A percentile compares a stretch with the other conserved stretches of the same genome.
Evolutionary conservation across 2,888 invertebrate genomes (phyloP).

Genomic region (Ornithoptera alexandrae): DNA sequence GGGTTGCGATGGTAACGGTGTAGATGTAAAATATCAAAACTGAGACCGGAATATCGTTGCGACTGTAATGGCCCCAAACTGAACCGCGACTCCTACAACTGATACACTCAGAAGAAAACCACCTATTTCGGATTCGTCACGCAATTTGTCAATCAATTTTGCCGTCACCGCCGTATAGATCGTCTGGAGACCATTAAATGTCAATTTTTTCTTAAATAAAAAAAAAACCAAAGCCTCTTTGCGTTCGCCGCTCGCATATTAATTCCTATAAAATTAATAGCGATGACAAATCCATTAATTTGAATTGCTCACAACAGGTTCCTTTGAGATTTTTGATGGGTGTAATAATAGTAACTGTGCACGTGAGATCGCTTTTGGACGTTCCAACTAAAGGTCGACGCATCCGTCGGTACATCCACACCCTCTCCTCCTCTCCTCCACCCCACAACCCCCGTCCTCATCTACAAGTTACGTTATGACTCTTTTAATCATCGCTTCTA

Average conservation of each 20-base stretch:
- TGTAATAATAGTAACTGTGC: conserved; percentile 27
- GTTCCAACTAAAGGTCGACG: conserved; percentile 22
- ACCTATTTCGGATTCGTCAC: conserved; percentile 78
- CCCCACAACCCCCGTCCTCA: too few relatives aligned
- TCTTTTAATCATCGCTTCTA: conserved; percentile 26
- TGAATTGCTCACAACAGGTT: conserved; percentile 63
- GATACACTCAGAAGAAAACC: conserved; percentile 75
- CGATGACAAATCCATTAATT: conserved; percentile 79
- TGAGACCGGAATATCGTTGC: not conserved
- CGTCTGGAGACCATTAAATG: conserved; percentile 70
- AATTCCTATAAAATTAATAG: conserved; percentile 78
- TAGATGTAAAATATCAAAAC: too few relatives aligned
- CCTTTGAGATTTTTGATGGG: conserved; percentile 26
- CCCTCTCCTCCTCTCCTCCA: too few relatives aligned
- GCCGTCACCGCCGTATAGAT: conserved; percentile 68
- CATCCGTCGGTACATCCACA: conserved; percentile 7
- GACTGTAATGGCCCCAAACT: conserved; percentile 46
- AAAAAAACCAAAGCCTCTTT: conserved; percentile 50
- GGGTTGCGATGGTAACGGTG: too few relatives aligned
- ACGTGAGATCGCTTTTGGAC: conserved; percentile 25
- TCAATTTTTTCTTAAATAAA: conserved; percentile 68
- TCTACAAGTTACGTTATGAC: conserved; percentile 15
- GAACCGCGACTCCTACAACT: conserved; percentile 62
- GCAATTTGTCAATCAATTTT: conserved; percentile 78
- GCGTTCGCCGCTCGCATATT: conserved; percentile 74